Conservation (phyloP, 2,113 vertebrate genomes). For the Martes martes region DNA sequence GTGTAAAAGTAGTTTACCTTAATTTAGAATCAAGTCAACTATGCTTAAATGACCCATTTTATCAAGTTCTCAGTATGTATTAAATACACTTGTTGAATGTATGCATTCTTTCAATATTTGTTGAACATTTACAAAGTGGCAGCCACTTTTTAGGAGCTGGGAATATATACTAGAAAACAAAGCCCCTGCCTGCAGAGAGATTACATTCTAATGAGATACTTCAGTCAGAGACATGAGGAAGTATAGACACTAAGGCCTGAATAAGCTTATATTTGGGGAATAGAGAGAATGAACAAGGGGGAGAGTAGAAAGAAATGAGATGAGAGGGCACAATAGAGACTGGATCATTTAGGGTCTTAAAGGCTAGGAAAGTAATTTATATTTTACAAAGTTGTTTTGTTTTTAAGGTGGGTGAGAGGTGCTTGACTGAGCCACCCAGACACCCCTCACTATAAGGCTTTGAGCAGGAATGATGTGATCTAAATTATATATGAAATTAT, state of each 20-base stretch:
- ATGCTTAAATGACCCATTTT: neutral
- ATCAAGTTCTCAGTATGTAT: neutral
- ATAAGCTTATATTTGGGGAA: neutral
- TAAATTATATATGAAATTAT: neutral
- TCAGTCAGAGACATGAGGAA: neutral
- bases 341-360: neutral
- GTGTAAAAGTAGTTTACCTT: conserved; percentile 27
- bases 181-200: neutral
- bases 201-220: neutral
- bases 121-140: conserved; percentile 9
- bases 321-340: neutral
- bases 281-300: neutral
- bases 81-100: conserved; percentile 15
- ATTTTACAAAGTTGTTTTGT: neutral
- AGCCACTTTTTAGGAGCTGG: neutral
- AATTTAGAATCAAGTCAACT: neutral
- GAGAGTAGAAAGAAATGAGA: neutral
- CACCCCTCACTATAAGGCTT: neutral
- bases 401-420: neutral
- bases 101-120: neutral
- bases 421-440: neutral
- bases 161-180: neutral
- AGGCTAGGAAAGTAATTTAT: neutral
- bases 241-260: neutral
- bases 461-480: neutral